Evolutionary conservation across 2,113 vertebrate species (phyloP).

Genomic region (Psephotus haematonotus): DNA sequence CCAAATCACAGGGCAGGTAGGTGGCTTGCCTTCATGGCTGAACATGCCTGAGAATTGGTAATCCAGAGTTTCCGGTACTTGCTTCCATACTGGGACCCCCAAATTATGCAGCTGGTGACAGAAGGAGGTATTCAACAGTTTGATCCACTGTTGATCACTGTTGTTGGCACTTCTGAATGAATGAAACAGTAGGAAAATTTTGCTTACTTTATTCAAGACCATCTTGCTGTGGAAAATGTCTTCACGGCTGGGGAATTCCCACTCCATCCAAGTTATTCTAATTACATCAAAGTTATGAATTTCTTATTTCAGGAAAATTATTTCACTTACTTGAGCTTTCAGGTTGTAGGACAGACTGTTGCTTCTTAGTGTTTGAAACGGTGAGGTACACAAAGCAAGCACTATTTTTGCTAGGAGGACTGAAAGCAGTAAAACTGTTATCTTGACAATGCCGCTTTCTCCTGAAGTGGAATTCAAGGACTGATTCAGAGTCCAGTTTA

Average conservation of each 20-base stretch:
- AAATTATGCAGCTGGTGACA: not conserved
- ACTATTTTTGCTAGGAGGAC: constrained; percentile 1
- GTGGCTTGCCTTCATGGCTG: not conserved
- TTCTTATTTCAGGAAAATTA: not conserved
- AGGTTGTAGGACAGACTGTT: not conserved
- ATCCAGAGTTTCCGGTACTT: not conserved
- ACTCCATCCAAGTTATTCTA: not conserved
- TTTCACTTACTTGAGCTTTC: not conserved
- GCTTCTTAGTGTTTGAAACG: not conserved
- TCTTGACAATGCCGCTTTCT: constrained; percentile 38
- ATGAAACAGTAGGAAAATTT: not conserved
- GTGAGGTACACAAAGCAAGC: not conserved
- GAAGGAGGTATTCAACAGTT: not conserved
- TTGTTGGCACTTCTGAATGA: not conserved
- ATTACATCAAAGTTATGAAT: not conserved
- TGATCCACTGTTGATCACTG: not conserved
- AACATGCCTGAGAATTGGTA: not conserved
- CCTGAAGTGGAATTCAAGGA: constrained; percentile 13
- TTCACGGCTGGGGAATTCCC: not conserved
- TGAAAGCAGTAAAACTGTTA: not conserved
- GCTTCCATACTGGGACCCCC: not conserved
- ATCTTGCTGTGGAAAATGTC: not conserved
- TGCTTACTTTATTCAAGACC: not conserved
- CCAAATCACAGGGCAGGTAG: not conserved
- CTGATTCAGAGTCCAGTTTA: not conserved